These are phyloP conservation scores for Scyliorhinus canicula DNA, from an alignment of 2,797 vertebrate species.

Conservation along the genomic window DNA sequence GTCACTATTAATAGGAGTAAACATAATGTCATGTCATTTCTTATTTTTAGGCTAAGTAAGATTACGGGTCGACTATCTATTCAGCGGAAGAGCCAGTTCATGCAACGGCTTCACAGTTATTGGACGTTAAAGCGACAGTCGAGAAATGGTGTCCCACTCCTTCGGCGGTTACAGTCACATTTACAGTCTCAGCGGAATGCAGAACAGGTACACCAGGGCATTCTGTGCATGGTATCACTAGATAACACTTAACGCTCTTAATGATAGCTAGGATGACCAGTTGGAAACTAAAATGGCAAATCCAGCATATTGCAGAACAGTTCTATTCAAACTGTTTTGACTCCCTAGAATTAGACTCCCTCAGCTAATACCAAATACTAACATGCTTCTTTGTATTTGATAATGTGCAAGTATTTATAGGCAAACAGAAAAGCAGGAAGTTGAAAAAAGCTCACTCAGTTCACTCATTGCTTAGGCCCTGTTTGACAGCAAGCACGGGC, in stretches of 20 bases:
- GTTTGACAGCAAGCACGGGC: not conserved
- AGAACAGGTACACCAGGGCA: conserved; percentile 60
- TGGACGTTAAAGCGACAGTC: conserved; percentile 98
- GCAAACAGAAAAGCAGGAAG: not conserved
- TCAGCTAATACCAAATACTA: not conserved
- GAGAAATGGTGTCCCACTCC: conserved; percentile 88
- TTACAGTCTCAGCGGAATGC: conserved; percentile 90
- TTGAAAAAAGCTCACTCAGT: not conserved
- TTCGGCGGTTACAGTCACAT: conserved; percentile 92
- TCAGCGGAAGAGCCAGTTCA: conserved; percentile 96
- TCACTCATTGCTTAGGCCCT: not conserved
- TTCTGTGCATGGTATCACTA: conserved; percentile 42
- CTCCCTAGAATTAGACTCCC: not conserved
- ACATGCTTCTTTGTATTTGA: not conserved
- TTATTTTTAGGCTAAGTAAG: conserved; percentile 78
- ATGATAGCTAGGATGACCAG: not conserved
- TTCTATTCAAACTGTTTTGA: not conserved
- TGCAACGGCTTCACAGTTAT: conserved; percentile 97
- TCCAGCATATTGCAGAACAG: not conserved
- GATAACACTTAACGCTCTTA: conserved; percentile 41
- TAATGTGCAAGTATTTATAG: not conserved
- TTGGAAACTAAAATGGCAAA: not conserved
- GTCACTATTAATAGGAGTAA: not conserved
- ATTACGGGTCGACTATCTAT: conserved; percentile 92
- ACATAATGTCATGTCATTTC: not conserved